phyloP scores from a whole-genome alignment of 2,113 vertebrate species.

The Serinus canaria region DNA sequence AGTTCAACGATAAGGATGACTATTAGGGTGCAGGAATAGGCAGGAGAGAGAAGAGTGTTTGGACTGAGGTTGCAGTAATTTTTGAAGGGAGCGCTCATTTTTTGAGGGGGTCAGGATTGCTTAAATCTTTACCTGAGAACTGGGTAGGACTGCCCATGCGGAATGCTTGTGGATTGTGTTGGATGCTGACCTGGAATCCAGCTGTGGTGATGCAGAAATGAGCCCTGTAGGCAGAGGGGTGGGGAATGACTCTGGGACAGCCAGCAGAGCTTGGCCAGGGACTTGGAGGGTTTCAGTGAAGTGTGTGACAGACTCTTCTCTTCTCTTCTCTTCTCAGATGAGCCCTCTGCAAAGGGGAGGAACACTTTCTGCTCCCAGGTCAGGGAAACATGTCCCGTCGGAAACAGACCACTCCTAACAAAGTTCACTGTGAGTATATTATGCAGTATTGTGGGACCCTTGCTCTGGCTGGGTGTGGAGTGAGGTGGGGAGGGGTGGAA shows the following conservation, averaged over 20 bases:
- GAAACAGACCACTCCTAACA: constrained; percentile 86
- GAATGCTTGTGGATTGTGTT: neutral
- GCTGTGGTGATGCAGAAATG: neutral
- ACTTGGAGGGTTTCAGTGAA: neutral
- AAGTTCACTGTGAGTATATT: constrained; percentile 82
- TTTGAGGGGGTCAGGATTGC: neutral
- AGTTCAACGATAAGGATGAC: neutral
- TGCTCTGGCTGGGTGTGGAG: neutral
- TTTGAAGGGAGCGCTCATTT: neutral
- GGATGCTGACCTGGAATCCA: neutral
- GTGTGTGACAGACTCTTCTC: constrained; percentile 23
- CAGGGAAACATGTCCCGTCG: constrained; percentile 81
- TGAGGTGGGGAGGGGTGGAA: neutral
- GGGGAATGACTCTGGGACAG: neutral
- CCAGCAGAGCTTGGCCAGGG: neutral
- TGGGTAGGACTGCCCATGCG: neutral
- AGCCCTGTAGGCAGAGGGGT: neutral
- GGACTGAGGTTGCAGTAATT: neutral
- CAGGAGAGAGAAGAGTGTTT: neutral
- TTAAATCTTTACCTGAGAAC: neutral
- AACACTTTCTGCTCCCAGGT: constrained; percentile 40
- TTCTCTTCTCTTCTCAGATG: constrained; percentile 64
- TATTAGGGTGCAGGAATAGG: neutral
- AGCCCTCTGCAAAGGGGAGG: constrained; percentile 46
- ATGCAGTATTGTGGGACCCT: neutral